phyloP scores from a whole-genome alignment of 1,140 invertebrate species.

The Pachypeltis micranthus region DNA sequence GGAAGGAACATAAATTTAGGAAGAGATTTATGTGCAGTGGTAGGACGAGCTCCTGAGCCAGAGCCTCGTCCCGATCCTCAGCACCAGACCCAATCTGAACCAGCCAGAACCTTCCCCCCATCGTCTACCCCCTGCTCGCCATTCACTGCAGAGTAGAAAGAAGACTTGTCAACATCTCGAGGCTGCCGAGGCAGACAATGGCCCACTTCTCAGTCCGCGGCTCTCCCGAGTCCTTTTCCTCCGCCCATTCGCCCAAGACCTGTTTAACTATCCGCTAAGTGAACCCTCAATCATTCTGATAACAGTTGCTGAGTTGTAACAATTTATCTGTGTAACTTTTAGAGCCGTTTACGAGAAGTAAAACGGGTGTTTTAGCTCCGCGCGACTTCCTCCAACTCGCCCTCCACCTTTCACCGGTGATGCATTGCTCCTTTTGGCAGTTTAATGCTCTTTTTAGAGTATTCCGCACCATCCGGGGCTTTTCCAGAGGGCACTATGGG shows the following conservation, averaged over 20 bases:
- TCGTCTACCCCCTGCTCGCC: background rate
- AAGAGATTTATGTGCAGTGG: constrained; percentile 1
- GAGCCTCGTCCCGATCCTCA: too few relatives aligned
- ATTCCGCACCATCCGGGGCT: too few relatives aligned
- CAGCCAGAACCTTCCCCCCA: too few relatives aligned
- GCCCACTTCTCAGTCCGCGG: background rate
- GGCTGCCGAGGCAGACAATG: background rate
- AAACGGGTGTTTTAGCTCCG: background rate
- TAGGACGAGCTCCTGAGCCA: too few relatives aligned
- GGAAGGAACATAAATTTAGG: background rate
- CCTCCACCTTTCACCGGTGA: background rate
- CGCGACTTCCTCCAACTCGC: too few relatives aligned
- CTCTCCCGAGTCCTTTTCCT: too few relatives aligned
- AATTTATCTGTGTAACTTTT: constrained; percentile 7
- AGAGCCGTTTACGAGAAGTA: background rate
- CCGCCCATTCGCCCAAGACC: background rate
- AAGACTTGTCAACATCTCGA: constrained; percentile 5
- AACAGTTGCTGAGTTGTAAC: constrained; percentile 1
- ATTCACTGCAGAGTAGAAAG: constrained; percentile 9
- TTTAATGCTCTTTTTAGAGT: background rate
- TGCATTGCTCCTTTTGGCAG: background rate
- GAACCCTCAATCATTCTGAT: constrained; percentile 9
- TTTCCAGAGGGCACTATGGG: too few relatives aligned
- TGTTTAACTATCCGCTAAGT: constrained; percentile 8
- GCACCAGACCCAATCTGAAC: too few relatives aligned